phyloP scores from a whole-genome alignment of 2,113 vertebrate species.

The Lasiurus cinereus region DNA sequence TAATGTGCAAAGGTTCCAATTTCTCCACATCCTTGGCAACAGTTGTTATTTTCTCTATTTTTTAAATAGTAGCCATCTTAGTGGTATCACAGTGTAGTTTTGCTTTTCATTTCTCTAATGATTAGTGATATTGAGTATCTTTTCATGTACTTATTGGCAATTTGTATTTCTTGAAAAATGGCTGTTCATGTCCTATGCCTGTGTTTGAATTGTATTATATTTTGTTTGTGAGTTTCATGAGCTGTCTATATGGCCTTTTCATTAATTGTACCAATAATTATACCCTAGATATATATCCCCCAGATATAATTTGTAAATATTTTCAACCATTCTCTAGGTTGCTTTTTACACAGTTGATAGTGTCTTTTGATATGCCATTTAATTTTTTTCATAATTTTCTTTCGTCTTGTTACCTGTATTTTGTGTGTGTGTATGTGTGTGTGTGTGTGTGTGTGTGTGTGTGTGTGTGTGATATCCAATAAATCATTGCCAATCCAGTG shows the following conservation, averaged over 20 bases:
- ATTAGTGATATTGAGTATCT: background rate
- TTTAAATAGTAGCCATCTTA: background rate
- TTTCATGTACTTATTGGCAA: background rate
- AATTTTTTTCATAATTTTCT: background rate
- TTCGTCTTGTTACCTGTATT: background rate
- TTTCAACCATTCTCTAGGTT: background rate
- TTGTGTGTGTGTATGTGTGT: background rate
- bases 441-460: no score
- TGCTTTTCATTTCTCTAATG: background rate
- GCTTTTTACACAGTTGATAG: background rate
- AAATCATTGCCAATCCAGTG: background rate
- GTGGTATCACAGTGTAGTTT: background rate
- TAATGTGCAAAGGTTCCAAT: background rate
- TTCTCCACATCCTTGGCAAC: background rate
- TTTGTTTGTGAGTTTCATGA: background rate
- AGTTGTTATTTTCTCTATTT: background rate
- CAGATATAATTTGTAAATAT: background rate
- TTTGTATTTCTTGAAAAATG: background rate
- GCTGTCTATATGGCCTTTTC: background rate
- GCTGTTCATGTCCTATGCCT: background rate
- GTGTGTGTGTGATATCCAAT: background rate
- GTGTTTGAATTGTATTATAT: background rate
- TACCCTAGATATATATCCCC: background rate
- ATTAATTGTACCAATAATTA: background rate
- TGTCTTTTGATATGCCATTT: background rate